Conservation (phyloP, 2,797 vertebrate species). For the Coracias cyanogaster region DNA sequence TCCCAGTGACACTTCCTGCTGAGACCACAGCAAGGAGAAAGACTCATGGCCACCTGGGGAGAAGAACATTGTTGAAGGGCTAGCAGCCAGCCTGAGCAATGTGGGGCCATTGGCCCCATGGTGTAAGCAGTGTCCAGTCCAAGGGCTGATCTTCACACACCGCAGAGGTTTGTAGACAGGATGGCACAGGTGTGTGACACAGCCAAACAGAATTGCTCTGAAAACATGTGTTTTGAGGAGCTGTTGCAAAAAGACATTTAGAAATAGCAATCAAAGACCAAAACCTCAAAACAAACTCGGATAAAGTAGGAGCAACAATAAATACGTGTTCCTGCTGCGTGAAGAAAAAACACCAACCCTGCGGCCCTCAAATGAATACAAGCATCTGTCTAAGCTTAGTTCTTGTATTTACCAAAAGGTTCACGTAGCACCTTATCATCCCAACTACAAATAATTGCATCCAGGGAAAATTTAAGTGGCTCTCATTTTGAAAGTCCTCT, state of each 20-base stretch:
- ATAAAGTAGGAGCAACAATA: not conserved
- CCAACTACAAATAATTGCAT: slow-evolving; percentile 32
- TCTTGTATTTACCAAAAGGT: slow-evolving; percentile 29
- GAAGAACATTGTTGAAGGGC: not conserved
- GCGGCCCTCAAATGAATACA: not conserved
- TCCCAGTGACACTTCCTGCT: not conserved
- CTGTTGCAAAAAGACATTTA: not conserved
- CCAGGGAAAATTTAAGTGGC: slow-evolving; percentile 28
- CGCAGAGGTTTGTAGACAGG: not conserved
- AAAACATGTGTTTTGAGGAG: not conserved
- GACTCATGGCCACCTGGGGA: fast-evolving
- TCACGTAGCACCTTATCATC: slow-evolving; percentile 14
- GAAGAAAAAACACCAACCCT: not conserved
- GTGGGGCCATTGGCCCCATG: no score
- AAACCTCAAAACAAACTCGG: not conserved
- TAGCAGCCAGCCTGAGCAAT: not conserved
- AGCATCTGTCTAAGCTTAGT: not conserved
- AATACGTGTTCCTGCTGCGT: not conserved
- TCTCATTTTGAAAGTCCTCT: slow-evolving; percentile 54
- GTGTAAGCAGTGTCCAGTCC: not conserved
- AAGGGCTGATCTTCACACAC: fast-evolving
- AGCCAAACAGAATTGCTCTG: not conserved
- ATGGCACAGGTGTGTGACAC: not conserved
- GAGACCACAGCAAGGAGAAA: not conserved
- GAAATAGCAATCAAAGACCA: not conserved